A percentile compares a stretch with the other conserved stretches of the same genome.
phyloP scores from a whole-genome alignment of 1,140 invertebrate genomes.

The Tigriopus japonicus region DNA sequence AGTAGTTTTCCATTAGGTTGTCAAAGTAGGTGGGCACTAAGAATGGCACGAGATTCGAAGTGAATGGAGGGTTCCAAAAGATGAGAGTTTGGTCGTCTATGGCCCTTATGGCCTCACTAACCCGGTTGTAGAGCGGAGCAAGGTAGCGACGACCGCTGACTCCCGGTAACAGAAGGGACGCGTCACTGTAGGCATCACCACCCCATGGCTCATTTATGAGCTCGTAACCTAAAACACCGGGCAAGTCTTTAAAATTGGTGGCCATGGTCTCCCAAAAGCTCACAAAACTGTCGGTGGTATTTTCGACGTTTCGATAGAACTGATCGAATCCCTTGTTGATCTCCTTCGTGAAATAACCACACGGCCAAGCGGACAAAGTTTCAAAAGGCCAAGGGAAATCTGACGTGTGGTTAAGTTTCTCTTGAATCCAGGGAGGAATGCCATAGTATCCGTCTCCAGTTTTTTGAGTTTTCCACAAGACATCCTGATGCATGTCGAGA shows the following conservation, averaged over 20 bases:
- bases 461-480: background rate
- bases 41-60: no score
- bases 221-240: background rate
- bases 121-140: background rate
- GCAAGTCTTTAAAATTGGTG: background rate
- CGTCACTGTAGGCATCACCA: background rate
- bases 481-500: background rate
- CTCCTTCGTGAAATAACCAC: background rate
- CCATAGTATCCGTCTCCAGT: background rate
- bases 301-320: background rate
- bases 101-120: background rate
- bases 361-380: background rate
- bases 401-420: background rate
- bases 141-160: background rate
- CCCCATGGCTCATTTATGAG: constrained; percentile 4
- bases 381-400: background rate
- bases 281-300: background rate
- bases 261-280: background rate
- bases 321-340: background rate
- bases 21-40: no score
- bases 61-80: background rate
- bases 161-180: background rate
- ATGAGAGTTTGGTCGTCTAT: background rate
- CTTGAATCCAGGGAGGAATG: background rate
- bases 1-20: no score